Conservation (phyloP, 2,888 invertebrate genomes). For the Litoditis marina region DNA sequence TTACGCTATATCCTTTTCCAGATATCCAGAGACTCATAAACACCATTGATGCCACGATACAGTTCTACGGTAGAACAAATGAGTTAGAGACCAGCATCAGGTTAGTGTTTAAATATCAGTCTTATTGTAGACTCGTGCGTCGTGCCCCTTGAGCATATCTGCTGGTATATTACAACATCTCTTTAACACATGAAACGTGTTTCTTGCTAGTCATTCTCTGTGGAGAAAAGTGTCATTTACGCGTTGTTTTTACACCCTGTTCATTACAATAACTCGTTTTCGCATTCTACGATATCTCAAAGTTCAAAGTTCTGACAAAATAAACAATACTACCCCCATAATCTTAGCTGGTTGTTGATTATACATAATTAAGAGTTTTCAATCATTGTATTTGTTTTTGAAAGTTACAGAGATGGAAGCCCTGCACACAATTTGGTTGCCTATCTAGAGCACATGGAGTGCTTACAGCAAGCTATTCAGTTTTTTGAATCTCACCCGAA, state of each 20-base stretch:
- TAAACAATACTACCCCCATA: not conserved
- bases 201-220: too few species aligned
- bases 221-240: too few species aligned
- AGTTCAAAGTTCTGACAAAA: not conserved
- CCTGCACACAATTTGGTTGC: slow-evolving; percentile 29
- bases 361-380: too few species aligned
- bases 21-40: slow-evolving; percentile 86
- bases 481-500: slow-evolving; percentile 45
- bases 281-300: not conserved
- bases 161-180: too few species aligned
- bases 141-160: too few species aligned
- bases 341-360: too few species aligned
- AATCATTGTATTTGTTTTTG: too few species aligned
- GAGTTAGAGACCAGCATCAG: slow-evolving; percentile 72
- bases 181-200: too few species aligned
- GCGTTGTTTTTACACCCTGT: too few species aligned
- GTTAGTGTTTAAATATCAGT: slow-evolving; percentile 19
- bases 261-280: too few species aligned
- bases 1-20: slow-evolving; percentile 62
- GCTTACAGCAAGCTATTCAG: slow-evolving; percentile 48
- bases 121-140: slow-evolving; percentile 1
- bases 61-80: slow-evolving; percentile 89
- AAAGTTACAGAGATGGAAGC: slow-evolving; percentile 37
- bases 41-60: slow-evolving; percentile 86
- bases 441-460: slow-evolving; percentile 59